phyloP scores from a whole-genome alignment of 2,888 invertebrate species.

The Chrysotoxum bicinctum region DNA sequence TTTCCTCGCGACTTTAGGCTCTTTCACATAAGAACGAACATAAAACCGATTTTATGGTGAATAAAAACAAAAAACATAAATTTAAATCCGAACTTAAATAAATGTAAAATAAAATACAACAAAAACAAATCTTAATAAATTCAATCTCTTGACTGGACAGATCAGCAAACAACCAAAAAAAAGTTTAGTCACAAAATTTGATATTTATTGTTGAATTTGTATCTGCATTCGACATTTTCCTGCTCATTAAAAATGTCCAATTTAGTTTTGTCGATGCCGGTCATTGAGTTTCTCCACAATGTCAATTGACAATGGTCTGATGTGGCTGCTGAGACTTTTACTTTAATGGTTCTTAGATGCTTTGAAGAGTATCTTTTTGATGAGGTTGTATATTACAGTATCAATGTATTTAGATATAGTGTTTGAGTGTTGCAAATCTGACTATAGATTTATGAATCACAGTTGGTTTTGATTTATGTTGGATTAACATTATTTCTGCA shows the following conservation, averaged over 20 bases:
- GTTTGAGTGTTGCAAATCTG: constrained; percentile 32
- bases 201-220: constrained; percentile 41
- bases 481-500: constrained; percentile 40
- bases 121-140: constrained; percentile 30
- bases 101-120: constrained; percentile 10
- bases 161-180: constrained; percentile 49
- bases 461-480: constrained; percentile 31
- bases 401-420: background rate
- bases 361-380: constrained; percentile 20
- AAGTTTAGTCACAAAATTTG: constrained; percentile 66
- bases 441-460: constrained; percentile 49
- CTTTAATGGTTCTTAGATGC: constrained; percentile 33
- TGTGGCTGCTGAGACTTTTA: background rate
- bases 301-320: background rate
- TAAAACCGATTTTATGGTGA: constrained; percentile 18
- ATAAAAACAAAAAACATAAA: background rate
- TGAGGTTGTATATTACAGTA: background rate
- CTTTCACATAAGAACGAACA: constrained; percentile 4
- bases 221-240: constrained; percentile 62
- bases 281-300: constrained; percentile 59
- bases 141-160: constrained; percentile 43
- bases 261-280: constrained; percentile 42
- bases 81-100: background rate
- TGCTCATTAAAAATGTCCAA: constrained; percentile 58
- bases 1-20: background rate